phyloP scores from a whole-genome alignment of 2,797 vertebrate species.

The Linurgus olivaceus region DNA sequence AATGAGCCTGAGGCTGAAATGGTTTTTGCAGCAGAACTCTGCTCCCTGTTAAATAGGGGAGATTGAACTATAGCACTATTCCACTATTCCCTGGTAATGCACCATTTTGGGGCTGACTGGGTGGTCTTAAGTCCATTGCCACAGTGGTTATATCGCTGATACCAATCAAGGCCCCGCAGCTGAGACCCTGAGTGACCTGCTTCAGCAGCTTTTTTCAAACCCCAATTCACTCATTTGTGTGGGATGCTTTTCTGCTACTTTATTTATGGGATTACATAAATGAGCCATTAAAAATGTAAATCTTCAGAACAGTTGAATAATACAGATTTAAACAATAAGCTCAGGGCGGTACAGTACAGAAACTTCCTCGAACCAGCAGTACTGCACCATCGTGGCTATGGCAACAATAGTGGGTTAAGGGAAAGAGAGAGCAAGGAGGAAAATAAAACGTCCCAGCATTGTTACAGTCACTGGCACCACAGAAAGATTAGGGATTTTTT shows the following conservation, averaged over 20 bases:
- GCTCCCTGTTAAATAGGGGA: conserved; percentile 77
- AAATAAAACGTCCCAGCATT: conserved; percentile 72
- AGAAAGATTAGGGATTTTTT: conserved; percentile 75
- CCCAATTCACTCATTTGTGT: conserved; percentile 81
- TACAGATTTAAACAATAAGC: conserved; percentile 84
- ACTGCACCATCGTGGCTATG: conserved; percentile 73
- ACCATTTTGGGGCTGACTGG: conserved; percentile 83
- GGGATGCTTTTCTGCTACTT: conserved; percentile 82
- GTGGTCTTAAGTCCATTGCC: conserved; percentile 86
- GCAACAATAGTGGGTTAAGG: conserved; percentile 75
- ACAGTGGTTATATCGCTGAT: conserved; percentile 78
- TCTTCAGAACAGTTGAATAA: conserved; percentile 85
- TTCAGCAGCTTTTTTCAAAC: conserved; percentile 79
- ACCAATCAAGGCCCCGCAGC: conserved; percentile 84
- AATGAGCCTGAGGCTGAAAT: conserved; percentile 77
- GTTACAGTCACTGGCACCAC: conserved; percentile 71
- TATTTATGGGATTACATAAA: conserved; percentile 91
- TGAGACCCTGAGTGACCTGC: conserved; percentile 84
- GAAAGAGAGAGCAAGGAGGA: conserved; percentile 62
- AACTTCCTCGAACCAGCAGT: conserved; percentile 65
- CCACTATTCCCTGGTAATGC: conserved; percentile 76
- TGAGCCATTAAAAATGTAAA: conserved; percentile 90
- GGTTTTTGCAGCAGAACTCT: conserved; percentile 77
- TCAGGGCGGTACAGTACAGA: conserved; percentile 79
- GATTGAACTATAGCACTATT: conserved; percentile 80